phyloP scores from a whole-genome alignment of 1,140 invertebrate genomes.

The Tetramorium simillimum region DNA sequence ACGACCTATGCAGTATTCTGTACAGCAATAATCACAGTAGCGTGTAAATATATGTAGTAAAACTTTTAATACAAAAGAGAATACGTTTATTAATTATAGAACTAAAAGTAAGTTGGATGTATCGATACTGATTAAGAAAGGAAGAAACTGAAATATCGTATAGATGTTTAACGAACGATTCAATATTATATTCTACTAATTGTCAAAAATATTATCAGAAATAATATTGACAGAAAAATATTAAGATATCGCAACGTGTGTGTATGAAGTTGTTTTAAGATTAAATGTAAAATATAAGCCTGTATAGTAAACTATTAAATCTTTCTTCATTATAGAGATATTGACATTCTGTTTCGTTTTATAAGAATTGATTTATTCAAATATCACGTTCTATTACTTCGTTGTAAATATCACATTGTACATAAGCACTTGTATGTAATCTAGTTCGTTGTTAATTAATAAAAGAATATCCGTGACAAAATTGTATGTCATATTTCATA shows the following conservation, averaged over 20 bases:
- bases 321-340: constrained; percentile 49
- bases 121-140: constrained; percentile 21
- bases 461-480: constrained; percentile 77
- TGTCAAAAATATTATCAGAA: constrained; percentile 24
- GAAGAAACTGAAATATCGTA: not conserved
- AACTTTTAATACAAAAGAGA: constrained; percentile 44
- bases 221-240: constrained; percentile 15
- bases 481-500: not conserved
- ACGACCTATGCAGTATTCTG: constrained; percentile 74
- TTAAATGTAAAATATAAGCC: constrained; percentile 60
- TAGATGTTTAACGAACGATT: constrained; percentile 31
- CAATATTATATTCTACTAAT: constrained; percentile 31
- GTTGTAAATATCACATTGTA: constrained; percentile 83
- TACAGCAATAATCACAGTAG: constrained; percentile 77
- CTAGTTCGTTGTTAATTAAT: constrained; percentile 83
- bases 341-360: constrained; percentile 76
- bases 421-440: constrained; percentile 81
- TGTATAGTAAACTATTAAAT: constrained; percentile 62
- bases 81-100: constrained; percentile 24
- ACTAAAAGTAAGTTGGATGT: constrained; percentile 8
- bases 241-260: constrained; percentile 16
- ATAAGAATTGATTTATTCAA: constrained; percentile 77
- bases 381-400: constrained; percentile 77
- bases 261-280: constrained; percentile 51
- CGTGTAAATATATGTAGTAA: constrained; percentile 65